Evolutionary conservation across 2,888 invertebrate species (phyloP), one percentile per base, ranked within the genome.

Genomic region (Tineola bisselliella): DNA sequence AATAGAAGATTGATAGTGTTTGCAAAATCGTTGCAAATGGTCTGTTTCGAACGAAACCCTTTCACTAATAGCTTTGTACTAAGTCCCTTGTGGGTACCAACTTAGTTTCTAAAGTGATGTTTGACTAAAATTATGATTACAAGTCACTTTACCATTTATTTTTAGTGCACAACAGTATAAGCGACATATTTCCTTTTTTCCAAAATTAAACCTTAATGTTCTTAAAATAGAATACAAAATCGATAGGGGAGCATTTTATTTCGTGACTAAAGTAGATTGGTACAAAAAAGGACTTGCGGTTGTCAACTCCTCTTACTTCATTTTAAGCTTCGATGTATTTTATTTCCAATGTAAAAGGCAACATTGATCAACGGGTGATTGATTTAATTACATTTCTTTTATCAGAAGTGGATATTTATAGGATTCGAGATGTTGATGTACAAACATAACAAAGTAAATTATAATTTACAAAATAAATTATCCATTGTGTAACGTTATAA

Each of bases 1-100:
- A 61, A 61, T 54, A 25, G 54, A 54, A 54, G 54, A 54, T 54
- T 54, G 25, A 54, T 54, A 54, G 19, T 54, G 54, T 54, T 54
- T 12, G n/a, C 54, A 54, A 54, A 54, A 25, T 18, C 19, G n/a
- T 19, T 18, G 18, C 54, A 54, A 54, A 25, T n/a, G 12, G 18
- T 19, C 8, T 54, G 54, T 54, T 54, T 15, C n/a, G 19, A 54
- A 13, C 17, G 48, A 25, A 8, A 25, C 54, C 54, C 25, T 25
- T 18, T 54, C 54, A 54, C n/a, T 54, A 54, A 54, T 54, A n/a
- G 17, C n/a, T 54, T 54, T 25, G 19, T 54, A 54, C n/a, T 54
- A 19, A 25, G 54, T 8, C 17, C 54, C 54, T 54, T 25, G 19
- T 48, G 18, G 18, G 15, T 48, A 48, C 38, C 38, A 13, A 48